Evolutionary conservation across 2,113 vertebrate genomes (phyloP), one percentile per base, ranked within the genome.

Genomic region (Nesoenas mayeri): DNA sequence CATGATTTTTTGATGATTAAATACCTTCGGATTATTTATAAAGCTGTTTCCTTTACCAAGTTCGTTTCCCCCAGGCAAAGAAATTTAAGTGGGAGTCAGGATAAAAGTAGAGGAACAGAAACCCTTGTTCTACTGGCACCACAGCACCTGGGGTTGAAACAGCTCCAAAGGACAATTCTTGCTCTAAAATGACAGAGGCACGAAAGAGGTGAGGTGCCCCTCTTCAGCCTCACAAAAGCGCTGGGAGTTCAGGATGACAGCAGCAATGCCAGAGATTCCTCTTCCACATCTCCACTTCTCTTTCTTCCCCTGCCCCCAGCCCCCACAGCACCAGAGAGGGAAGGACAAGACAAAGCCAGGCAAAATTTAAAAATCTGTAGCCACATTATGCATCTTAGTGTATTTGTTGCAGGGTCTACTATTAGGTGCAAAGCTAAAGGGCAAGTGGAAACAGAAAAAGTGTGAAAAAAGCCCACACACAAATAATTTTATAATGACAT

Each of bases 401-500:
- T 40, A n/a, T 40, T 69, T 69, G 58, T 9, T 78, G 15, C 4
- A 6, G 6, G 24, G 15, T 18, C 4, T 47, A 20, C n/a, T 5
- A 81, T 64, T 58, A 44, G 14, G 17, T 36, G 19, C 36, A 54
- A 80, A 80, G 15, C 3, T 71, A 57, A 66, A 79, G 28, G 10
- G 12, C 26, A 3, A 5, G 1, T 3, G 3, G 4, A 0, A 4
- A 14, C 6, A 16, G 12, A 51, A 64, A 54, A 32, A 26, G 28
- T 14, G 7, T 21, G 4, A 1, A 4, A 5, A 57, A 17, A 6
- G 4, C 13, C 42, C 42, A 7, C 1, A 50, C 51, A 56, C 6
- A 54, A 42, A 21, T 48, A 9, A 26, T 21, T 72, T 44, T 29
- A 44, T 34, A 74, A 58, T 18, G 14, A 18, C 61, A 40, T 62